Percentiles rank a stretch among this genome's conserved stretches.
phyloP scores from a whole-genome alignment of 1,140 invertebrate genomes.

The Coptotermes formosanus region DNA sequence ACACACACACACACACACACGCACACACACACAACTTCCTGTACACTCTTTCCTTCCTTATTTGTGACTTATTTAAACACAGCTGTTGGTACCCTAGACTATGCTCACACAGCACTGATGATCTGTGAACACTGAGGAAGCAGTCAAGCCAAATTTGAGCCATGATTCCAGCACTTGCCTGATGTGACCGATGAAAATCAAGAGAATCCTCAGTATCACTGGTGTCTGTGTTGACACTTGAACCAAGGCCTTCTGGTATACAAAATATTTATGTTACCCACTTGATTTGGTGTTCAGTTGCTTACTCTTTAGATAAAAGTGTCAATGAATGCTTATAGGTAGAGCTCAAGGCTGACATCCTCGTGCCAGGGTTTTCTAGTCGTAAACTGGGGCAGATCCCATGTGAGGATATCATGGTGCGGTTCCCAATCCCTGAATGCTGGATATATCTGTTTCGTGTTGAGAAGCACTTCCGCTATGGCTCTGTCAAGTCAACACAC shows the following conservation, averaged over 20 bases:
- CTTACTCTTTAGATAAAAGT: not conserved
- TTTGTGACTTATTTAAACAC: too few relatives aligned
- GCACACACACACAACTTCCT: too few relatives aligned
- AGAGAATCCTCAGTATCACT: too few relatives aligned
- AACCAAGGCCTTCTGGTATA: conserved; percentile 2
- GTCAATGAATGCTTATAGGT: conserved; percentile 58
- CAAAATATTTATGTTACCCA: conserved; percentile 20
- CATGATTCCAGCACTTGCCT: too few relatives aligned
- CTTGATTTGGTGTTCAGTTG: conserved; percentile 31
- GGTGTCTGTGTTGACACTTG: too few relatives aligned
- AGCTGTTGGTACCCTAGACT: too few relatives aligned
- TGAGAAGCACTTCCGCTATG: conserved; percentile 97
- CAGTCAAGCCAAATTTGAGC: too few relatives aligned
- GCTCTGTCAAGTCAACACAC: conserved; percentile 96
- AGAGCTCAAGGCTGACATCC: conserved; percentile 88
- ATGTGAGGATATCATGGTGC: conserved; percentile 95
- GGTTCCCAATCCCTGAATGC: conserved; percentile 97
- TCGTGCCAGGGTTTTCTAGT: conserved; percentile 95
- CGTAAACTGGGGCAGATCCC: conserved; percentile 93
- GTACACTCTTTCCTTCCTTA: too few relatives aligned
- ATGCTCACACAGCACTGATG: too few relatives aligned
- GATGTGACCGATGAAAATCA: too few relatives aligned
- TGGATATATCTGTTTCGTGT: conserved; percentile 99
- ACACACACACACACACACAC: too few relatives aligned
- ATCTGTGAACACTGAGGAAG: too few relatives aligned